Conservation (phyloP, 2,888 invertebrate species). For the Tetramorium bicarinatum region DNA sequence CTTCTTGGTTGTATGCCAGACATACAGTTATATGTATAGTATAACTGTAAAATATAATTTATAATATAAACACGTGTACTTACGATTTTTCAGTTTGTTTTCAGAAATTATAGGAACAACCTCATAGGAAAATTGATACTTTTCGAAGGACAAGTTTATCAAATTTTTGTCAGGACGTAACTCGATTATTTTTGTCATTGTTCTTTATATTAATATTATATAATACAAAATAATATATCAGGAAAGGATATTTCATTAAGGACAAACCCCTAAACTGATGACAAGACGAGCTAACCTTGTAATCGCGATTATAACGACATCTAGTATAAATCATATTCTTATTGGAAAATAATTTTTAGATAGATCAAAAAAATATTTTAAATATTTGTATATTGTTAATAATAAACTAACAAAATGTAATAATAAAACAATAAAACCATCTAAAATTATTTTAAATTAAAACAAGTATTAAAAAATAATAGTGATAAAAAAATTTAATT, state of each 20-base stretch:
- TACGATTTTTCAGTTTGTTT: constrained; percentile 77
- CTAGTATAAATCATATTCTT: too few species aligned
- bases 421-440: too few species aligned
- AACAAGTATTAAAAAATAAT: too few species aligned
- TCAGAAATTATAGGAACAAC: constrained; percentile 73
- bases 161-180: constrained; percentile 79
- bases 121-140: constrained; percentile 82
- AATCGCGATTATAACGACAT: too few species aligned
- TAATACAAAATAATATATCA: neutral
- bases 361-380: too few species aligned
- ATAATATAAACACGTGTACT: constrained; percentile 39
- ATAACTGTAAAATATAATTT: neutral
- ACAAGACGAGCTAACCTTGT: too few species aligned
- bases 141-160: constrained; percentile 81
- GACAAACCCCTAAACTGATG: too few species aligned
- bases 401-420: too few species aligned
- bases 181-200: constrained; percentile 82
- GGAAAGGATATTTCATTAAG: neutral
- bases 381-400: too few species aligned
- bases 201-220: neutral
- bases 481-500: too few species aligned
- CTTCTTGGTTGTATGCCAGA: neutral
- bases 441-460: too few species aligned
- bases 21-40: constrained; percentile 19
- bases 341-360: too few species aligned